These are phyloP conservation scores for Lontra canadensis DNA, from an alignment of 2,113 vertebrate species.

Conservation along the genomic window DNA sequence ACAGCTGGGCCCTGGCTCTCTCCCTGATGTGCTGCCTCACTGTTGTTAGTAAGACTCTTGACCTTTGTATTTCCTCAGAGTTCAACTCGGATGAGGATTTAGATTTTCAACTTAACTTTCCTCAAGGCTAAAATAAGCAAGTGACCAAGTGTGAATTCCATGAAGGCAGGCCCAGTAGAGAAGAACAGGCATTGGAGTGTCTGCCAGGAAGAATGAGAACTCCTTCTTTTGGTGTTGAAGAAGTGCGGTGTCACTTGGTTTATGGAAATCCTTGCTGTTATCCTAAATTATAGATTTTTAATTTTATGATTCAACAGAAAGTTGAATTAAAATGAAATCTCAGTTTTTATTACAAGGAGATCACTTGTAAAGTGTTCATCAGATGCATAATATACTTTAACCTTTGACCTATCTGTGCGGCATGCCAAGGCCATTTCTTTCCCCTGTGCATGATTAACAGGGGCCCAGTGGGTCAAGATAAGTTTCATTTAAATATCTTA, in stretches of 20 bases:
- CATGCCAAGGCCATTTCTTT: neutral
- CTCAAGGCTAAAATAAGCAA: neutral
- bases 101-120: neutral
- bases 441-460: neutral
- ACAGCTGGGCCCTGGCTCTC: neutral
- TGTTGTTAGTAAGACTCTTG: neutral
- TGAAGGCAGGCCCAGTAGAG: neutral
- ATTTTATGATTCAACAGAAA: neutral
- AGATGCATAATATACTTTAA: neutral
- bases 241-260: neutral
- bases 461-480: neutral
- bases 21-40: neutral
- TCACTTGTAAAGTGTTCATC: neutral
- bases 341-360: neutral
- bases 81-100: neutral
- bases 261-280: neutral
- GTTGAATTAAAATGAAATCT: neutral
- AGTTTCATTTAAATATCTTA: neutral
- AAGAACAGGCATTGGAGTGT: neutral
- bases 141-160: neutral
- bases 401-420: neutral
- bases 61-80: neutral
- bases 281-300: neutral
- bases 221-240: neutral
- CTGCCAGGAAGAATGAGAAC: neutral